These are phyloP conservation scores for Arctopsyche grandis DNA, from an alignment of 1,140 invertebrate genomes.

Conservation along the genomic window DNA sequence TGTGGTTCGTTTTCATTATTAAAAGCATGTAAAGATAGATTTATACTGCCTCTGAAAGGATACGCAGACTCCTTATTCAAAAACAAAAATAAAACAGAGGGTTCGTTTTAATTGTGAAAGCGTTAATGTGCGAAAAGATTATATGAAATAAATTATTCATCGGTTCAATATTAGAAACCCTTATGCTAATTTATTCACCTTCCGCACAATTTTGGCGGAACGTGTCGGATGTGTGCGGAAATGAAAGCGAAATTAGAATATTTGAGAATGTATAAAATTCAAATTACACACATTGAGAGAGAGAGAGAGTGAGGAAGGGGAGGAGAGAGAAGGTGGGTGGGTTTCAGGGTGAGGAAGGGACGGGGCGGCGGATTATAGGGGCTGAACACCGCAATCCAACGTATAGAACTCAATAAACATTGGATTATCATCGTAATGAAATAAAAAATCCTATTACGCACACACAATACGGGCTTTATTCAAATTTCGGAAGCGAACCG, in stretches of 20 bases:
- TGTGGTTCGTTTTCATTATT: too few species aligned
- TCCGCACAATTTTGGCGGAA: conserved; percentile 4
- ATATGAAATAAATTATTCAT: conserved; percentile 44
- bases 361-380: neutral
- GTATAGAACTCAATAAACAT: neutral
- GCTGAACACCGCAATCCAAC: neutral
- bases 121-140: conserved; percentile 36
- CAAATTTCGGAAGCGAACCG: too few species aligned
- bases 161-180: conserved; percentile 34
- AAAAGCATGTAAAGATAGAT: too few species aligned
- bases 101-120: conserved; percentile 16
- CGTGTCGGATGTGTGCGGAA: conserved; percentile 12
- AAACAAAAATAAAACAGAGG: too few species aligned
- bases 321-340: neutral
- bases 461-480: too few species aligned
- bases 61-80: too few species aligned
- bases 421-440: neutral
- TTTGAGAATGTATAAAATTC: conserved; percentile 30
- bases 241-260: conserved; percentile 35
- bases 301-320: neutral
- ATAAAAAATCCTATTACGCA: neutral
- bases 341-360: neutral
- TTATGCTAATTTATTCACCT: conserved; percentile 44
- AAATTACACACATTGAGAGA: conserved; percentile 2
- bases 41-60: too few species aligned